Base-by-base conservation (phyloP, 2,797 vertebrate species). In the Poeciliopsis gracilis region DNA sequence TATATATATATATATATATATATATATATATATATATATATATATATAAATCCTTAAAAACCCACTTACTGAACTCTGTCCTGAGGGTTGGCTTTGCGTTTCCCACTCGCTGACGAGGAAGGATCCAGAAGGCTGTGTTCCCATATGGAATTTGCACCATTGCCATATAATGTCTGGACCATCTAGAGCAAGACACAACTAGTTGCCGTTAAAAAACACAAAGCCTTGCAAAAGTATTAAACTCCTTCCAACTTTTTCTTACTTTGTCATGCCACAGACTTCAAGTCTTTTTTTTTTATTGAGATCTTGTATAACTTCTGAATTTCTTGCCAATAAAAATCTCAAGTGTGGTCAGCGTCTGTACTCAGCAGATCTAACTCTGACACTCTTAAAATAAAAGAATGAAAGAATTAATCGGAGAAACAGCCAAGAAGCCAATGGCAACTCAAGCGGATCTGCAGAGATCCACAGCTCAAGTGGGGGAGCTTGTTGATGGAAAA, bases 111-210 rank as follows among this genome's bases (percentile, higher is more conserved):
- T 77, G 97, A 93, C 0, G 98, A 98, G 36, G 97, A 97, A 13
- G 98, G 98, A 88, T 99, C 98, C 91, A 99, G 94, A 92, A 99
- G 93, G 0, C 97, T 98, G 87, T 99, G 98, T 74, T 99, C 98
- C 98, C 98, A 99, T 89, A 99, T 99, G 86, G 98, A 99, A 91
- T 99, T 99, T 51, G 98, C 97, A 78, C 98, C 98, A 81, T 99
- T 99, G 77, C 96, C 97, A 86, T 97, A 99, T 80, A 99, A 94
- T 0, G 97, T 98, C 92, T 99, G 98, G 73, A 99, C 97, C 98
- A 99, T 99, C 98, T 99, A 66, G 13, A 83, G 80, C 36, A 85
- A 10, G 75, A 77, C 73, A 78, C 36, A 1, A 72, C 69, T 25
- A 55, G 3, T n/a, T 49, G 5, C 61, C 25, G 23, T 72, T 5